These are phyloP conservation scores for Phenganax stokvisi DNA, from an alignment of 92 coral and sea anemone genomes.

Conservation along the genomic window DNA sequence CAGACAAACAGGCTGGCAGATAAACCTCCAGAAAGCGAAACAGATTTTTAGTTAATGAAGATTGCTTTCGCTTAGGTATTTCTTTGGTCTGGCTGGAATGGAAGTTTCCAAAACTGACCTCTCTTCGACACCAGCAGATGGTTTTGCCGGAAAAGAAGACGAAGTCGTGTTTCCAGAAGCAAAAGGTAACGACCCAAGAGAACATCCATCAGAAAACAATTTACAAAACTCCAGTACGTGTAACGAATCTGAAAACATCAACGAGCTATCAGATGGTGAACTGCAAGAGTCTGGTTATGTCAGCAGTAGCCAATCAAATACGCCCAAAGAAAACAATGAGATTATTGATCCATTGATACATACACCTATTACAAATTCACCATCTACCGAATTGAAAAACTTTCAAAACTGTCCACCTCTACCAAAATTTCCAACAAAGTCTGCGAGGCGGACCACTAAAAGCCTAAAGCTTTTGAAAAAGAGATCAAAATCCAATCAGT, in stretches of 20 bases:
- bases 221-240: background rate
- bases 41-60: background rate
- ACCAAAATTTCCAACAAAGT: background rate
- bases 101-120: background rate
- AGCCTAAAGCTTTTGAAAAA: background rate
- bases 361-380: background rate
- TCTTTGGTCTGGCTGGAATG: constrained; percentile 34
- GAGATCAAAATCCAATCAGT: background rate
- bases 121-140: background rate
- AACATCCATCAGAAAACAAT: background rate
- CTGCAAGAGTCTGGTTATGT: constrained; percentile 17
- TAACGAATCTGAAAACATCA: background rate
- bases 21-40: too few species aligned
- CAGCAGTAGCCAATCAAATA: constrained; percentile 6
- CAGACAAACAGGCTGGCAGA: too few species aligned
- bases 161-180: background rate
- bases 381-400: background rate
- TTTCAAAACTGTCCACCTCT: background rate
- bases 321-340: constrained; percentile 1
- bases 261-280: background rate
- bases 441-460: background rate
- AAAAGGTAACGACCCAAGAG: background rate
- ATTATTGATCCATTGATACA: background rate
- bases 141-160: background rate
- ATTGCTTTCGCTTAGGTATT: constrained; percentile 10